A percentile compares a stretch with the other conserved stretches of the same genome.
Conservation (phyloP, 2,888 invertebrate species). For the Synanthedon vespiformis region DNA sequence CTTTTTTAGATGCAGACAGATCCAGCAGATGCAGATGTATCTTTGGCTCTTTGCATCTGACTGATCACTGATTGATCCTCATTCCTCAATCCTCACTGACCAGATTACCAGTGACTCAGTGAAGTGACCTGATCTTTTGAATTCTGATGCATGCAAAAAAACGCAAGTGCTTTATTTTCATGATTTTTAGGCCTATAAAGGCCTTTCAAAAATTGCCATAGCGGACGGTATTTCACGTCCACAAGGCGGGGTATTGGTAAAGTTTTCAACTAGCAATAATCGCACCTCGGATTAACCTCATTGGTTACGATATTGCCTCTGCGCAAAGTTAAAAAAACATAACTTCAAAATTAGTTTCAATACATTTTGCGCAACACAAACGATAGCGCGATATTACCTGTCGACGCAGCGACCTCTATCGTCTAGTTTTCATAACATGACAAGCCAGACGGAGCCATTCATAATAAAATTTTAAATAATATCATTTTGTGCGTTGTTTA, state of each 20-base stretch:
- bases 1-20: too few species aligned
- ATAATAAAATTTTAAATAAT: too few species aligned
- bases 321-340: conserved; percentile 78
- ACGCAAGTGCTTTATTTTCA: too few species aligned
- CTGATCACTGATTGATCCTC: too few species aligned
- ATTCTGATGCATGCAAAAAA: too few species aligned
- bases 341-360: neutral
- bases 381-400: conserved; percentile 25
- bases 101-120: too few species aligned
- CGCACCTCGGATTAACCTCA: conserved; percentile 88
- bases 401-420: conserved; percentile 26
- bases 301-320: conserved; percentile 90
- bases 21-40: too few species aligned
- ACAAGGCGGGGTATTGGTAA: conserved; percentile 71
- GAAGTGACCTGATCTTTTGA: too few species aligned
- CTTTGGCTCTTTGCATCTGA: too few species aligned
- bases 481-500: too few species aligned
- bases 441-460: too few species aligned
- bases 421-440: neutral
- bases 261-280: conserved; percentile 94
- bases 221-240: conserved; percentile 65
- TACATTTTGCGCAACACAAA: conserved; percentile 10
- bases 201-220: conserved; percentile 60
- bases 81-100: too few species aligned
- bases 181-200: conserved; percentile 27